These are phyloP conservation scores for Rutilus rutilus DNA, from an alignment of 2,113 vertebrate species.

Conservation along the genomic window DNA sequence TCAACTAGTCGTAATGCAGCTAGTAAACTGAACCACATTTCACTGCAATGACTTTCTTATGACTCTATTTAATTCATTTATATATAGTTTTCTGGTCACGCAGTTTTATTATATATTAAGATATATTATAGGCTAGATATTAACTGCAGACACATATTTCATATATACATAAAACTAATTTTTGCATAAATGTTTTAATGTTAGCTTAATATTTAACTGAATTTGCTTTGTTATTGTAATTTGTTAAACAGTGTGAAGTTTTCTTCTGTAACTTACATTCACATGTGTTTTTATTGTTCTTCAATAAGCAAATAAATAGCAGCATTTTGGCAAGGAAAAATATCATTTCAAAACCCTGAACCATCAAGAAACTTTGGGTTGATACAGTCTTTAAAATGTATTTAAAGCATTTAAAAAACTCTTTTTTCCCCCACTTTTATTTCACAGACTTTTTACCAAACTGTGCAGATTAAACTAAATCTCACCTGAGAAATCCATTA, in stretches of 20 bases:
- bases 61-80: not conserved
- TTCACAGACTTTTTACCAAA: not conserved
- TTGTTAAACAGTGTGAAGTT: too few species aligned
- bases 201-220: not conserved
- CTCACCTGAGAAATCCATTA: not conserved
- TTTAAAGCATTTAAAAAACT: not conserved
- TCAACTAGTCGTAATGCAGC: not conserved
- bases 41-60: too few species aligned
- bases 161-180: too few species aligned
- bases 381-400: not conserved
- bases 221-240: too few species aligned
- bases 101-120: too few species aligned
- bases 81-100: not conserved
- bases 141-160: too few species aligned
- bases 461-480: not conserved
- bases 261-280: too few species aligned
- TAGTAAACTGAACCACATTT: conserved; percentile 22
- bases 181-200: not conserved
- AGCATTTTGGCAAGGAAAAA: not conserved
- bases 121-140: too few species aligned
- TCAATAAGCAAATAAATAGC: too few species aligned
- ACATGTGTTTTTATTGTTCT: too few species aligned
- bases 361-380: not conserved
- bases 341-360: not conserved
- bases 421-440: not conserved